Percentiles rank a stretch among this genome's conserved stretches.
These are phyloP conservation scores for Hylomyscus alleni DNA, from an alignment of 2,797 vertebrate genomes.

Conservation along the genomic window DNA sequence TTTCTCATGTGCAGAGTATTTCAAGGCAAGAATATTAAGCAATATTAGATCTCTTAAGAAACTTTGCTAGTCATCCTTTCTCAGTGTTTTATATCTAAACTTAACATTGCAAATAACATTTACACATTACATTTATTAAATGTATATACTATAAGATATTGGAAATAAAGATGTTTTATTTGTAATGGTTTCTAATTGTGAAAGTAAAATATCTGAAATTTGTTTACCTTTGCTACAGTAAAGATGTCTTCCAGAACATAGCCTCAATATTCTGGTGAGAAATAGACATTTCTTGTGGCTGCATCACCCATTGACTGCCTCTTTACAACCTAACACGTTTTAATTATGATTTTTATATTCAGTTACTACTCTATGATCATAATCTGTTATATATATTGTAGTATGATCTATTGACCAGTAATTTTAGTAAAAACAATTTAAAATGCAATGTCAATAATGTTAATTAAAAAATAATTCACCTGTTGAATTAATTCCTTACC, in stretches of 20 bases:
- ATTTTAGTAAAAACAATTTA: background rate
- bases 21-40: background rate
- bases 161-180: background rate
- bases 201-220: background rate
- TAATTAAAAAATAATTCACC: background rate
- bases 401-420: background rate
- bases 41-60: background rate
- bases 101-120: background rate
- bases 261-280: background rate
- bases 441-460: background rate
- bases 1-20: background rate
- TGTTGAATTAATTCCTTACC: conserved; percentile 2
- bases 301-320: background rate
- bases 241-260: accelerated
- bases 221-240: background rate
- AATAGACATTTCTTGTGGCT: background rate
- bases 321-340: background rate
- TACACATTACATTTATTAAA: background rate
- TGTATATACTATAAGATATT: background rate
- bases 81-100: background rate
- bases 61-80: background rate
- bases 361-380: background rate
- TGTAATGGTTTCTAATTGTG: background rate
- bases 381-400: background rate
- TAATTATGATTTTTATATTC: conserved; percentile 38